A percentile compares a stretch with the other conserved stretches of the same genome.
Evolutionary conservation across 2,797 vertebrate species (phyloP).

Genomic region (Buceros bicornis): DNA sequence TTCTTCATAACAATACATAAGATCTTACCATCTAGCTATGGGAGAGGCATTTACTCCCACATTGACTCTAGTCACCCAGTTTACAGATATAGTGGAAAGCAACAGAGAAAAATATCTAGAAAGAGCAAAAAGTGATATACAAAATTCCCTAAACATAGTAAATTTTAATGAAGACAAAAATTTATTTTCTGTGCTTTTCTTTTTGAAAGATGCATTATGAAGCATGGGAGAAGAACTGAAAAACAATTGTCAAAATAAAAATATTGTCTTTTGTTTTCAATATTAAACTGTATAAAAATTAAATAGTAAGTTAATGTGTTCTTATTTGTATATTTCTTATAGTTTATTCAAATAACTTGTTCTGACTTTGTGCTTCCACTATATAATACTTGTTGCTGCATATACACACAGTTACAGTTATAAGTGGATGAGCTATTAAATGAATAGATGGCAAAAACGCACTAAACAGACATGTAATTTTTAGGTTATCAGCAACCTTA

Average conservation of each 20-base stretch:
- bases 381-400: not conserved
- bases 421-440: not conserved
- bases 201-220: not conserved
- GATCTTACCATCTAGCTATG: not conserved
- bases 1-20: not conserved
- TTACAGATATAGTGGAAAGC: not conserved
- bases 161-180: not conserved
- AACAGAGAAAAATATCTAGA: not conserved
- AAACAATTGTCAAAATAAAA: not conserved
- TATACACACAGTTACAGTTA: not conserved
- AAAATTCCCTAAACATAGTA: not conserved
- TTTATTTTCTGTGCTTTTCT: not conserved
- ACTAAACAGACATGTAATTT: not conserved
- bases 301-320: not conserved
- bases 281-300: not conserved
- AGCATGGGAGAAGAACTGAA: not conserved
- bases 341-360: not conserved
- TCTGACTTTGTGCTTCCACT: not conserved
- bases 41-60: not conserved
- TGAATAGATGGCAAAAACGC: not conserved
- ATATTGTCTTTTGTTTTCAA: not conserved
- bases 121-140: not conserved
- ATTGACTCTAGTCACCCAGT: not conserved
- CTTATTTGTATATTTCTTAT: not conserved
- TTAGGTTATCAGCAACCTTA: not conserved